Base-by-base conservation (phyloP, 35 echinoderm and acorn worm genomes). In the Ophioderma brevispina region DNA sequence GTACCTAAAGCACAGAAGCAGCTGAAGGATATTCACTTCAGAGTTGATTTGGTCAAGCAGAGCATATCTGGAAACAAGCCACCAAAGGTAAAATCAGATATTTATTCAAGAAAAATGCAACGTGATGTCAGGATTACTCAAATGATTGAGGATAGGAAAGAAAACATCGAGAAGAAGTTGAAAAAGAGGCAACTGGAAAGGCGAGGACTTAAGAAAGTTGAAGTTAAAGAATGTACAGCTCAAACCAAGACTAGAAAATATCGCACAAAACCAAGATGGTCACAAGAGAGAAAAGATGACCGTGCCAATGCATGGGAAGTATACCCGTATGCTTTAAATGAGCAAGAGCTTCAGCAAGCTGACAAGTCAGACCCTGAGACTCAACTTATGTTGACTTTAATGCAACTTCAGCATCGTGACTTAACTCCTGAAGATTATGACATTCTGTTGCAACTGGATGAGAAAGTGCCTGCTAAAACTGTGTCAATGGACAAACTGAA, bases 401-500 rank as follows among this genome's bases (percentile, higher is more conserved):
- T 94, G 13, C 81, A 91, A 42, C 79, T 97, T 15, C 95, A 97
- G 75, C 84, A 94, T 35, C 79, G 95, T 0, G 95, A 97, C 5
- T 50, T 97, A 31, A 94, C 89, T 0, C 95, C 95, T 13, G 95
- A 97, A 76, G 95, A 97, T 86, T 97, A 97, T 56, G 95, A 97
- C 3, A 43, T 94, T 25, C 77, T 97, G 35, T 64, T 97, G 14
- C 36, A 76, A 80, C 64, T 97, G 32, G 95, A 97, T 32, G 92
- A 97, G 23, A 78, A 88, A 33, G 31, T 97, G 36, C 84, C 92
- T 25, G 85, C 92, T 0, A 97, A 97, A 52, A 97, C 95, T 17
- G 40, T 92, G 1, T 64, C 32, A 32, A 77, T 31, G 46, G 70
- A 85, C 41, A 75, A 42, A 36, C 30, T 97, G 31, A 50, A 43